Evolutionary conservation across 2,888 invertebrate genomes (phyloP).

Genomic region (Cryptus armator): DNA sequence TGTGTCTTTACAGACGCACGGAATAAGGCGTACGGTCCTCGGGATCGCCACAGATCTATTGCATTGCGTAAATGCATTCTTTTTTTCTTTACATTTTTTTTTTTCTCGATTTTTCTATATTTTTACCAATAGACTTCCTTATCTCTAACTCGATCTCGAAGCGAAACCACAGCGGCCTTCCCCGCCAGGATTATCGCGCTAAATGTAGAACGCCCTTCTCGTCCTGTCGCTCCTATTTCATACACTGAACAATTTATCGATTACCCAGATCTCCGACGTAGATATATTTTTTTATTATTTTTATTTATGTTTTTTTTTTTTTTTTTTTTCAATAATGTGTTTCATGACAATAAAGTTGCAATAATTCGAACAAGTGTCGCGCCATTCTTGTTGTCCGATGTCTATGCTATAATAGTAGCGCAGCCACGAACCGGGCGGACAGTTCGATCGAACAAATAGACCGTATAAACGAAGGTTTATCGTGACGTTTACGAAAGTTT

Average conservation of each 20-base stretch:
- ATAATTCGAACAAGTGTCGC: slow-evolving; percentile 41
- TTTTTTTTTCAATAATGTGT: slow-evolving; percentile 29
- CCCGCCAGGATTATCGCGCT: slow-evolving; percentile 52
- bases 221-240: slow-evolving; percentile 36
- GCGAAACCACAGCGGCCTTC: slow-evolving; percentile 57
- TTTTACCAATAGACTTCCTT: slow-evolving; percentile 55
- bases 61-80: slow-evolving; percentile 1
- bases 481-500: slow-evolving; percentile 69
- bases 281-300: slow-evolving; percentile 13
- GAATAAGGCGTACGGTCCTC: slow-evolving; percentile 13
- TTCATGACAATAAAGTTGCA: slow-evolving; percentile 46
- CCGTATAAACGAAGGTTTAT: slow-evolving; percentile 73
- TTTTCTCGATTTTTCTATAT: neutral
- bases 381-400: slow-evolving; percentile 38
- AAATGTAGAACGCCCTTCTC: slow-evolving; percentile 65
- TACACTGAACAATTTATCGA: slow-evolving; percentile 49
- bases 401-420: slow-evolving; percentile 3
- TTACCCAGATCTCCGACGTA: slow-evolving; percentile 46
- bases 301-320: slow-evolving; percentile 29
- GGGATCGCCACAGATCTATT: slow-evolving; percentile 3
- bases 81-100: neutral
- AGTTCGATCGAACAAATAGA: slow-evolving; percentile 70
- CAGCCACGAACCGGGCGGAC: slow-evolving; percentile 31
- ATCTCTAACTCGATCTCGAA: slow-evolving; percentile 54
- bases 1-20: slow-evolving; percentile 4